These are phyloP conservation scores for Falco naumanni DNA, from an alignment of 2,797 vertebrate genomes.

Conservation along the genomic window DNA sequence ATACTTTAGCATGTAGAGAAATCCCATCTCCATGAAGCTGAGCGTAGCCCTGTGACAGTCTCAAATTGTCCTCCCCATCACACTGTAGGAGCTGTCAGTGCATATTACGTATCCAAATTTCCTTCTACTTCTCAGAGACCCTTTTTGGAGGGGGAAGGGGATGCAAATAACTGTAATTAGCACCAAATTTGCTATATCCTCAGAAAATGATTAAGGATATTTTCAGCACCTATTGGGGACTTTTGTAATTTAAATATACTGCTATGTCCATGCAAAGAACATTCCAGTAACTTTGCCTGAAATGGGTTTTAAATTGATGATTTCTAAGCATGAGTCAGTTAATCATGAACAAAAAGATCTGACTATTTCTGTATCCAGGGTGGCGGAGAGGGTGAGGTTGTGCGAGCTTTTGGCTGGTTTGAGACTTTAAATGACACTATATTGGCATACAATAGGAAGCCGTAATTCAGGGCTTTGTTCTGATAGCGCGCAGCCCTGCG, in stretches of 20 bases:
- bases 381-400: not conserved
- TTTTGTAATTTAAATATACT: slow-evolving; percentile 42
- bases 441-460: not conserved
- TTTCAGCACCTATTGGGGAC: slow-evolving; percentile 32
- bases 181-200: slow-evolving; percentile 46
- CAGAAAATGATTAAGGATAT: slow-evolving; percentile 57
- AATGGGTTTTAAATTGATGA: slow-evolving; percentile 66
- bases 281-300: slow-evolving; percentile 52
- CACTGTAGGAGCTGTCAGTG: slow-evolving; percentile 54
- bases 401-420: slow-evolving; percentile 13
- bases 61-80: slow-evolving; percentile 44
- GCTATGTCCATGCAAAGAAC: slow-evolving; percentile 9
- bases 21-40: slow-evolving; percentile 57
- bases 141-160: slow-evolving; percentile 22
- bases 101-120: slow-evolving; percentile 62
- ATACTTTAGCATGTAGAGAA: slow-evolving; percentile 59
- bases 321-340: slow-evolving; percentile 61
- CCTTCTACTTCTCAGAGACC: slow-evolving; percentile 50
- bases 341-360: slow-evolving; percentile 51
- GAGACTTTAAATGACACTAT: slow-evolving; percentile 1
- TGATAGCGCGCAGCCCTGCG: rapidly evolving
- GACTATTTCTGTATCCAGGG: slow-evolving; percentile 52
- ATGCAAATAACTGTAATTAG: slow-evolving; percentile 72
- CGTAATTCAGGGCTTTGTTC: slow-evolving; percentile 20
- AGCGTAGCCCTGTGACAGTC: slow-evolving; percentile 30